Percentiles rank a stretch among this genome's conserved stretches.
phyloP scores from a whole-genome alignment of 2,888 invertebrate species.

The Bellardia pandia region DNA sequence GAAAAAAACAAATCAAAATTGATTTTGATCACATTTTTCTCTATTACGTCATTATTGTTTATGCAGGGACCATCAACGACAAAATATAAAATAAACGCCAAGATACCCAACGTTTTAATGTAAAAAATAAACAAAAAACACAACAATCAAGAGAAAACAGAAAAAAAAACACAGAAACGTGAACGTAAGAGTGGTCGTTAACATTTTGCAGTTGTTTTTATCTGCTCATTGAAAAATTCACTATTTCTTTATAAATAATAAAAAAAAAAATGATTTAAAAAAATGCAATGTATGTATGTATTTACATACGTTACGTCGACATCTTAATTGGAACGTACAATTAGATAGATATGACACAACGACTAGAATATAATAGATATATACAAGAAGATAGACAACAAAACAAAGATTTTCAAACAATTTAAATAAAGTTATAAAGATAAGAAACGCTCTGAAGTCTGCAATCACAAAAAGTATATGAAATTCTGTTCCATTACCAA shows the following conservation, averaged over 20 bases:
- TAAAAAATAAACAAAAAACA: background rate
- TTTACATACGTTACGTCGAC: conserved; percentile 31
- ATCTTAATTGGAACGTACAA: conserved; percentile 35
- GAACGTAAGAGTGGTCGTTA: conserved; percentile 30
- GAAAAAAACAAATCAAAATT: conserved; percentile 33
- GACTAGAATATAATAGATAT: conserved; percentile 9
- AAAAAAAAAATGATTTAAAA: background rate
- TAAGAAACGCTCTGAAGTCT: conserved; percentile 38
- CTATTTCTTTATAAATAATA: background rate
- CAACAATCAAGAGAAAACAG: background rate
- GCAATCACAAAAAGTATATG: conserved; percentile 37
- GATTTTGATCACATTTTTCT: conserved; percentile 50
- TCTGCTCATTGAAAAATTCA: background rate
- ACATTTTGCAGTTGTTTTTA: conserved; percentile 36
- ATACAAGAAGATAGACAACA: conserved; percentile 6
- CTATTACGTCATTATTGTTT: conserved; percentile 44
- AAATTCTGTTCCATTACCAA: background rate
- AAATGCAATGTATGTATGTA: background rate
- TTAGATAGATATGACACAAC: conserved; percentile 28
- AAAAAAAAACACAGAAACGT: background rate
- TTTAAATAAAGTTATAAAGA: conserved; percentile 45
- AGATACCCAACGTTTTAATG: background rate
- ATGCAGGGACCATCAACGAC: conserved; percentile 6
- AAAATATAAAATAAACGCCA: background rate
- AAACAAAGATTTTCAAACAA: conserved; percentile 22